phyloP scores from a whole-genome alignment of 2,797 vertebrate species.

The Oreochromis grahami region DNA sequence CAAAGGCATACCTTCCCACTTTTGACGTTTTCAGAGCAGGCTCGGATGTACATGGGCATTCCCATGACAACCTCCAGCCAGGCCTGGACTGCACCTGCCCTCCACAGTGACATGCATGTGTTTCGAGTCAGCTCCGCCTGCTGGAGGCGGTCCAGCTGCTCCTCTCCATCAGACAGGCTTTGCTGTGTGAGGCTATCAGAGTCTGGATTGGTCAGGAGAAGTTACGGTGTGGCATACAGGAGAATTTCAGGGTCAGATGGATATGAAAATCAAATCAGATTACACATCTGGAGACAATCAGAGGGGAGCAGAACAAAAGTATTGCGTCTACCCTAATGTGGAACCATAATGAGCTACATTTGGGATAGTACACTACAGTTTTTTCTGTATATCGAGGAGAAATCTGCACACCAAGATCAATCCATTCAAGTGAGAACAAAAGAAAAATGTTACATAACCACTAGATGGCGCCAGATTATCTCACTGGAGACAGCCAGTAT shows the following conservation, averaged over 20 bases:
- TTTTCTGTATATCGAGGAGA: neutral
- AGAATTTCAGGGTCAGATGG: constrained; percentile 56
- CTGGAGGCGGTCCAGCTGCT: constrained; percentile 83
- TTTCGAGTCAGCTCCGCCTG: constrained; percentile 81
- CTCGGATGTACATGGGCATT: constrained; percentile 86
- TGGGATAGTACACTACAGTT: neutral
- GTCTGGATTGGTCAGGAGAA: constrained; percentile 74
- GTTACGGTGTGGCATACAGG: constrained; percentile 57
- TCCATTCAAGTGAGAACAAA: neutral
- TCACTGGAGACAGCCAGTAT: neutral
- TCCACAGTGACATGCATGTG: constrained; percentile 86
- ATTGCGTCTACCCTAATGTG: neutral
- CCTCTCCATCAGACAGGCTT: constrained; percentile 84
- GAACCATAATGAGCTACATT: neutral
- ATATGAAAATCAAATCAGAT: constrained; percentile 48
- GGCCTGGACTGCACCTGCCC: constrained; percentile 83
- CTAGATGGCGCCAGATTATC: constrained; percentile 50
- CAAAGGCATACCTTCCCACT: constrained; percentile 81
- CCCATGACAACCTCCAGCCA: constrained; percentile 92
- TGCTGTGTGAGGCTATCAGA: constrained; percentile 82
- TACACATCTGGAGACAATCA: constrained; percentile 38
- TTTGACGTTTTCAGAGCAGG: constrained; percentile 85
- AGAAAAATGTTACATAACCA: constrained; percentile 16
- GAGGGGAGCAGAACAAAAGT: neutral
- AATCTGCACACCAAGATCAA: neutral